Evolutionary conservation across 2,797 vertebrate genomes (phyloP), one percentile per base, ranked within the genome.

Genomic region (Alcedo atthis): DNA sequence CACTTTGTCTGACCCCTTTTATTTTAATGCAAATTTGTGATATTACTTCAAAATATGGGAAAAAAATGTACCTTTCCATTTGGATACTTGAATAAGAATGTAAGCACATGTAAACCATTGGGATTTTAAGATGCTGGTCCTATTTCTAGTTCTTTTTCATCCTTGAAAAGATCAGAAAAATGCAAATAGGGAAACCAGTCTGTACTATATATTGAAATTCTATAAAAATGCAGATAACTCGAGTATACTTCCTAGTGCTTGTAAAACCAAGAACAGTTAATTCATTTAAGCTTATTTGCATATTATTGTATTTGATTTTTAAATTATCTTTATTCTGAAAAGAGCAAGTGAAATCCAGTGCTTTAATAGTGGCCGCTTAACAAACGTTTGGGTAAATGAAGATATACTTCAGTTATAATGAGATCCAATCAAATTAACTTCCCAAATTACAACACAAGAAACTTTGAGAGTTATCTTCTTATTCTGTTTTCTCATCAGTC

Each of bases 381-480:
- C 68, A 83, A 66, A 5, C 0, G 0, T 13, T 18, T 11, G 24
- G 1, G 8, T 59, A 69, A 73, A 51, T 37, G 32, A 73, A 67
- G 75, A 64, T 22, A 61, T 5, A 19, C 18, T 26, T 59, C 63
- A 24, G 12, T 77, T 82, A n/a, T 35, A 73, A 83, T 10, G 45
- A 87, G 53, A 55, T 76, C 10, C 2, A 62, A 63, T 67, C 55
- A 87, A 80, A 84, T 78, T 49, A 88, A 37, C 42, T 63, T 43
- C 74, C 66, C 51, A 67, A 71, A 81, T 73, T 84, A 84, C 81
- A 94, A 15, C 70, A 62, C 24, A n/a, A 82, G 62, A 67, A 87
- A 43, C 24, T 33, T 53, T 25, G 42, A 67, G 28, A 33, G 3
- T 81, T 87, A 58, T 68, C 37, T n/a, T 32, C 48, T 10, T 48